phyloP scores from a whole-genome alignment of 2,797 vertebrate genomes.

The Rhyacichthys aspro region DNA sequence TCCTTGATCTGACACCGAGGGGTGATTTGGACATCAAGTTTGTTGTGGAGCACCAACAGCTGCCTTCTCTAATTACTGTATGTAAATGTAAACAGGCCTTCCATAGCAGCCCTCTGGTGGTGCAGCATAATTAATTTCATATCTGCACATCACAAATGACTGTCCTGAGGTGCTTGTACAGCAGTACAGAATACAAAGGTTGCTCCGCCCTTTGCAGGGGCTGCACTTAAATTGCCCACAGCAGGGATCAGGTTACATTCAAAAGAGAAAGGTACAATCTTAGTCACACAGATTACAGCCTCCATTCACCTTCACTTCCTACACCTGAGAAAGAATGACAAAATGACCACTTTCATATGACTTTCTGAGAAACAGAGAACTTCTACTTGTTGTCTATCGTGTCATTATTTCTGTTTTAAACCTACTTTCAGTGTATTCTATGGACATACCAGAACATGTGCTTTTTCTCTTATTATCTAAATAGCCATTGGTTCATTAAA shows the following conservation, averaged over 20 bases:
- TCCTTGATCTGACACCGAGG: slow-evolving; percentile 57
- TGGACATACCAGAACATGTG: slow-evolving; percentile 5
- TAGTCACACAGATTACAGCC: background rate
- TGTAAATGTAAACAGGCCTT: slow-evolving; percentile 74
- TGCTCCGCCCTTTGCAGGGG: slow-evolving; percentile 57
- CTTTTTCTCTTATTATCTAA: slow-evolving; percentile 16
- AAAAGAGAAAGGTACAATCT: slow-evolving; percentile 29
- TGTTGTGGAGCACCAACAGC: slow-evolving; percentile 72
- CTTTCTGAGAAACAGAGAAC: no score
- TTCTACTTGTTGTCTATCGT: no score
- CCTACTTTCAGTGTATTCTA: no score
- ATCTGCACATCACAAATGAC: slow-evolving; percentile 75
- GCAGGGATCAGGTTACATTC: slow-evolving; percentile 54
- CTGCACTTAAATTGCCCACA: slow-evolving; percentile 73
- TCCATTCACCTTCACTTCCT: slow-evolving; percentile 22
- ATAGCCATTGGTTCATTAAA: slow-evolving; percentile 14
- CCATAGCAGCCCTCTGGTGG: slow-evolving; percentile 61
- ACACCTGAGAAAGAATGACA: slow-evolving; percentile 21
- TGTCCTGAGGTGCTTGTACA: slow-evolving; percentile 67
- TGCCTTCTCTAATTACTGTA: slow-evolving; percentile 76
- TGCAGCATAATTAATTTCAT: slow-evolving; percentile 80
- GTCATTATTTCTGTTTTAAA: background rate
- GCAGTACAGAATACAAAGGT: slow-evolving; percentile 55
- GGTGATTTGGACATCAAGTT: slow-evolving; percentile 59
- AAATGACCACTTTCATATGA: background rate